Base-by-base conservation (phyloP, 2,797 vertebrate genomes). In the Ceyx erithaca region DNA sequence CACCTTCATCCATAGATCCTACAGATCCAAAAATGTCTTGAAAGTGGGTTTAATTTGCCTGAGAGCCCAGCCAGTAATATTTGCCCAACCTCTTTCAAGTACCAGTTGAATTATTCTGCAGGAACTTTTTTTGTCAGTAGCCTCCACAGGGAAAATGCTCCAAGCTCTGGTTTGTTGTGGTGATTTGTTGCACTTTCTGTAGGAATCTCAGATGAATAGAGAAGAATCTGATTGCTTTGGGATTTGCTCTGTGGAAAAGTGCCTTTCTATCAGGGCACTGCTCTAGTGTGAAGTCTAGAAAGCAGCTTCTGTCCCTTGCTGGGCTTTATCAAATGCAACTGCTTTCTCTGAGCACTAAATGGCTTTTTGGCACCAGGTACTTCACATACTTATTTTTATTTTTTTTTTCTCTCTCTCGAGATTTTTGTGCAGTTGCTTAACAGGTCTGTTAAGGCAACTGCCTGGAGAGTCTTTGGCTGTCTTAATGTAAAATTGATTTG, bases 401-500 rank as follows among this genome's bases (percentile, higher is more conserved):
- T 20, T 11, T 22, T 10, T 3, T 1, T 14, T 26, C 2, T 7
- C 51, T 7, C 51, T 77, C 59, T 22, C 30, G 48, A 64, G 35
- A 58, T 66, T 82, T 90, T 95, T 81, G 70, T 89, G 90, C 63
- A 87, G 78, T 80, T 95, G 72, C 91, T 92, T 90, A 95, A 75
- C 88, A 91, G 78, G 35, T 95, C 83, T 94, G 69, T 94, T 94
- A 96, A 95, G 84, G 94, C 95, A 96, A 86, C 92, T 94, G 89
- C 91, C 76, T 90, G 73, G 79, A 69, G 75, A 93, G 52, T 78
- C 87, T 95, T 93, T 89, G 91, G 35, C 66, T 94, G 70, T 96
- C 78, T 96, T 95, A 69, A 73, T 95, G 88, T 93, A 92, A 95
- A 97, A 95, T 95, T 80, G 18, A 90, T 97, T 95, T 61, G 54